Evolutionary conservation across 2,797 vertebrate genomes (phyloP).

Genomic region (Falco concolor): DNA sequence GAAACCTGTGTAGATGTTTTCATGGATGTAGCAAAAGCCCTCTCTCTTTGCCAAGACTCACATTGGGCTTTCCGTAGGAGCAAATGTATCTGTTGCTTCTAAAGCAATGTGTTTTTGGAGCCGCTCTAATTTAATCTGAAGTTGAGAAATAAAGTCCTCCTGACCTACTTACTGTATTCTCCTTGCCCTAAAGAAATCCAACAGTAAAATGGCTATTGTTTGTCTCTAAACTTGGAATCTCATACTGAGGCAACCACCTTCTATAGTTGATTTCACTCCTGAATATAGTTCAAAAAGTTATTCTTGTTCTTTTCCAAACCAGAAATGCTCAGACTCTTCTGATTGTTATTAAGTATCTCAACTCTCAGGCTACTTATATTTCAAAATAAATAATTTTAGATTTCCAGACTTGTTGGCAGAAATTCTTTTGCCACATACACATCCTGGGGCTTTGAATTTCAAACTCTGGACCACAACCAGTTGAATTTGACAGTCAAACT

Average conservation of each 20-base stretch:
- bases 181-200: constrained; percentile 42
- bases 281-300: not conserved
- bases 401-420: not conserved
- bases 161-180: constrained; percentile 43
- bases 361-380: not conserved
- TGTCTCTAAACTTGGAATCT: constrained; percentile 19
- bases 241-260: not conserved
- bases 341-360: constrained; percentile 8
- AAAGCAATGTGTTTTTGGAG: constrained; percentile 59
- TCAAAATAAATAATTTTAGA: constrained; percentile 16
- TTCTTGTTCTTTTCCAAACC: not conserved
- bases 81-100: constrained; percentile 56
- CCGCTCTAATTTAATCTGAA: constrained; percentile 62
- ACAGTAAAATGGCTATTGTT: constrained; percentile 40
- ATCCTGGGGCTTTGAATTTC: not conserved
- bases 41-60: constrained; percentile 49
- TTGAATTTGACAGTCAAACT: not conserved
- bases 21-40: constrained; percentile 17
- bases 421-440: not conserved
- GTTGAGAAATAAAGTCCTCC: constrained; percentile 59
- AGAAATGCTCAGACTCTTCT: not conserved
- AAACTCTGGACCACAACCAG: not conserved
- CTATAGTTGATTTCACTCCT: not conserved
- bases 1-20: constrained; percentile 39
- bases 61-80: constrained; percentile 49